Percentiles rank a stretch among this genome's conserved stretches.
These are phyloP conservation scores for Trogon surrucura DNA, from an alignment of 2,113 vertebrate species.

Conservation along the genomic window DNA sequence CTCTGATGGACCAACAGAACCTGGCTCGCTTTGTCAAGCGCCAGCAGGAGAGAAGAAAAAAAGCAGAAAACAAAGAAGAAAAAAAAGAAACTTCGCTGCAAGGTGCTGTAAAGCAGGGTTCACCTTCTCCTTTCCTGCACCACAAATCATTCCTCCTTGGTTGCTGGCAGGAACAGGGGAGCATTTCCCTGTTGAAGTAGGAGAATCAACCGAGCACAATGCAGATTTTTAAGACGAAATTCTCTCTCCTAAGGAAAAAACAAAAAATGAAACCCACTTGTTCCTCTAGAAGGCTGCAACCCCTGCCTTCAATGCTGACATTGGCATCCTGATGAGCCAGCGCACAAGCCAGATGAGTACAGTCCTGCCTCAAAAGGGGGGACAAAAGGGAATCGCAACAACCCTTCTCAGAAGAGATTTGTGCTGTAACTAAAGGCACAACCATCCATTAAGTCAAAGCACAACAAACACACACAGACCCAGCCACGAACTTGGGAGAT, in stretches of 20 bases:
- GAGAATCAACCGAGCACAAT: not conserved
- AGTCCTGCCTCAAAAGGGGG: not conserved
- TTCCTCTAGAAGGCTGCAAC: not conserved
- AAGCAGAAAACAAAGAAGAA: not conserved
- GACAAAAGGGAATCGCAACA: not conserved
- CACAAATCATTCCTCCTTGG: not conserved
- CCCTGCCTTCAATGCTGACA: not conserved
- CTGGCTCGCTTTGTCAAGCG: fast-evolving
- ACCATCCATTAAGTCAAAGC: conserved; percentile 4
- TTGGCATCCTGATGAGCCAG: conserved; percentile 7
- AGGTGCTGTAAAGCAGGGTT: not conserved
- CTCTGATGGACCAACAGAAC: not conserved
- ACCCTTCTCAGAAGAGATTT: not conserved
- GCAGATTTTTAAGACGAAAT: not conserved
- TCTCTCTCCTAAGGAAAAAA: not conserved
- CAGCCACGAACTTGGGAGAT: not conserved
- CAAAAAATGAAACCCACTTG: fast-evolving
- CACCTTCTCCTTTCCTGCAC: not conserved
- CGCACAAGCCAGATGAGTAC: not conserved
- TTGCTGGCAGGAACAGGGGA: not conserved
- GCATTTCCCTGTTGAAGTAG: not conserved
- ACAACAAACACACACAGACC: not conserved
- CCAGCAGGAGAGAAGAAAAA: not conserved
- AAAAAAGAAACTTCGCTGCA: not conserved
- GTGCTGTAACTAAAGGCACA: not conserved